phyloP scores from a whole-genome alignment of 2,888 invertebrate genomes.

The Seira ritae region DNA sequence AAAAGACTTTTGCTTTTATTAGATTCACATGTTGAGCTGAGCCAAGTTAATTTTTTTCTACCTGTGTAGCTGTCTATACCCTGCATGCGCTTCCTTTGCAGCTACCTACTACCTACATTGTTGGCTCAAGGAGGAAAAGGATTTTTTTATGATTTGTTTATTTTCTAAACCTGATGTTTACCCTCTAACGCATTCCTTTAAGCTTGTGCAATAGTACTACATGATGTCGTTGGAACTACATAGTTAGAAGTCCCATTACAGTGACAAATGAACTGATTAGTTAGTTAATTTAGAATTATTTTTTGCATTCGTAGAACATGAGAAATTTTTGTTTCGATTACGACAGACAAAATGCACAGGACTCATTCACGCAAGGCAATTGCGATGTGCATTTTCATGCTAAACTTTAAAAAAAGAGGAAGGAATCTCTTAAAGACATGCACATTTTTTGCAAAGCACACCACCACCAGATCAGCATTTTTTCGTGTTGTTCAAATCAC shows the following conservation, averaged over 20 bases:
- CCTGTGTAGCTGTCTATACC: background rate
- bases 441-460: no score
- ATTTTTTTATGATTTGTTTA: background rate
- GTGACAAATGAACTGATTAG: slow-evolving; percentile 57
- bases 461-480: no score
- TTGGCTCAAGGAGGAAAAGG: no score
- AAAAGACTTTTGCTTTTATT: slow-evolving; percentile 23
- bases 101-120: no score
- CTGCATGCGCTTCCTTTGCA: background rate
- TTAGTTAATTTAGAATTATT: slow-evolving; percentile 14
- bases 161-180: background rate
- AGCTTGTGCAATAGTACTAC: background rate
- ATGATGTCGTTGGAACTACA: background rate
- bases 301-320: background rate
- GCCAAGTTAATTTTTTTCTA: background rate
- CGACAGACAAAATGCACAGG: background rate
- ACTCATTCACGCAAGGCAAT: no score
- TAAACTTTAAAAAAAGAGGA: slow-evolving; percentile 47
- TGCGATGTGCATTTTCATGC: no score
- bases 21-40: background rate
- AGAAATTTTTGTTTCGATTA: background rate
- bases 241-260: slow-evolving; percentile 31
- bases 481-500: slow-evolving; percentile 18
- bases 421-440: no score
- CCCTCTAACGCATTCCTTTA: no score